phyloP scores from a whole-genome alignment of 2,888 invertebrate genomes.

The Clanis bilineata region DNA sequence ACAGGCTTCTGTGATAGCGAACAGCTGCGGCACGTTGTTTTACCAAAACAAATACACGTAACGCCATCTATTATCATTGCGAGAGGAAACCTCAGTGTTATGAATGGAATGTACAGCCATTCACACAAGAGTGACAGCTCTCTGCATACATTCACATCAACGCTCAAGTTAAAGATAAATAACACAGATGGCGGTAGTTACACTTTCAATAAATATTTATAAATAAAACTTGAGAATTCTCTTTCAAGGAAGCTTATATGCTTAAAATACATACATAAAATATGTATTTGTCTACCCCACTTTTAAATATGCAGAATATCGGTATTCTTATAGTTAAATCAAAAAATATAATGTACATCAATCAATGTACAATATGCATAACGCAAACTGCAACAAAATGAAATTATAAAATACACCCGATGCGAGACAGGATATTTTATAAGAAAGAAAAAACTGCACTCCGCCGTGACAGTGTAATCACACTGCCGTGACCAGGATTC shows the following conservation, averaged over 20 bases:
- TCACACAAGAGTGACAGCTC: no score
- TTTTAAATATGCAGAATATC: background rate
- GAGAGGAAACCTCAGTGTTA: slow-evolving; percentile 17
- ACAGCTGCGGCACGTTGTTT: slow-evolving; percentile 77
- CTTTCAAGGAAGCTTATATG: no score
- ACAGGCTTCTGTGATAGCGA: slow-evolving; percentile 80
- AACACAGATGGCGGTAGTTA: slow-evolving; percentile 40
- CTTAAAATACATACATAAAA: no score
- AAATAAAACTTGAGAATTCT: background rate
- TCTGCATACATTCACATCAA: background rate
- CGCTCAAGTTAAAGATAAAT: background rate
- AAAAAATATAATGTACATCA: no score
- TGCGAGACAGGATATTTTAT: background rate
- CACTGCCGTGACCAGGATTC: slow-evolving; percentile 82
- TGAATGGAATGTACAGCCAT: slow-evolving; percentile 26
- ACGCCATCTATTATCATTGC: slow-evolving; percentile 51
- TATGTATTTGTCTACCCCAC: background rate
- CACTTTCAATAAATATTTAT: background rate
- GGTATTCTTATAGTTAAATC: background rate
- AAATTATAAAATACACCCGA: slow-evolving; percentile 10
- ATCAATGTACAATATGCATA: background rate
- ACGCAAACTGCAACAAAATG: no score
- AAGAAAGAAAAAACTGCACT: slow-evolving; percentile 32
- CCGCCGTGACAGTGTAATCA: slow-evolving; percentile 66
- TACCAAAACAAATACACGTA: slow-evolving; percentile 76